These are phyloP conservation scores for Oreochromis niloticus DNA, from an alignment of 2,113 vertebrate species.

Conservation along the genomic window DNA sequence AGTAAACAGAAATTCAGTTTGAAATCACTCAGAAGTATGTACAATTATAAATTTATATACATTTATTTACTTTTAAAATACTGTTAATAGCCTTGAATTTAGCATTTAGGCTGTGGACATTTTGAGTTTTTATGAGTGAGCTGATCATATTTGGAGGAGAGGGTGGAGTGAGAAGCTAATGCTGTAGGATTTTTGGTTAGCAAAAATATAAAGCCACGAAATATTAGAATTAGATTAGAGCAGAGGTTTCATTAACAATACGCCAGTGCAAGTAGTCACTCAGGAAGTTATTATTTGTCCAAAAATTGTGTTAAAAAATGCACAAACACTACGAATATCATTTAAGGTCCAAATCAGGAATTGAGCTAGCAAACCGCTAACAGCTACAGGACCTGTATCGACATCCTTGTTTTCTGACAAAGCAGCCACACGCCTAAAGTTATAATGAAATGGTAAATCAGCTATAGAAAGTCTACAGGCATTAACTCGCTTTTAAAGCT, in stretches of 20 bases:
- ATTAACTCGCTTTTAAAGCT: not conserved
- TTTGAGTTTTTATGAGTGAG: not conserved
- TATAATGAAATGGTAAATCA: not conserved
- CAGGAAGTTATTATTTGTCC: not conserved
- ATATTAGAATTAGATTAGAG: rapidly evolving
- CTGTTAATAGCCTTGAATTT: not conserved
- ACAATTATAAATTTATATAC: not conserved
- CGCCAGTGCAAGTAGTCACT: not conserved
- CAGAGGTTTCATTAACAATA: not conserved
- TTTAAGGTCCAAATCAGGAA: not conserved
- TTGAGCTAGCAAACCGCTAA: not conserved
- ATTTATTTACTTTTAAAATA: not conserved
- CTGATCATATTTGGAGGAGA: not conserved
- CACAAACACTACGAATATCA: not conserved
- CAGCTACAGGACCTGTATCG: not conserved
- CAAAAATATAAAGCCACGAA: not conserved
- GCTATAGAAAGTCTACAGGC: not conserved
- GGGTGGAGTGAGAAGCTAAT: not conserved
- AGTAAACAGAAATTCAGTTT: not conserved
- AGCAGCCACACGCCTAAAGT: not conserved
- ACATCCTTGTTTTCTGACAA: not conserved
- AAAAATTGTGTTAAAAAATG: not conserved
- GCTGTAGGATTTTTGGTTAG: not conserved
- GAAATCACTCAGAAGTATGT: not conserved
- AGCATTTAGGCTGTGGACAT: not conserved